Evolutionary conservation across 2,888 invertebrate species (phyloP), one percentile per base, ranked within the genome.

Genomic region (Rosalia funebris): DNA sequence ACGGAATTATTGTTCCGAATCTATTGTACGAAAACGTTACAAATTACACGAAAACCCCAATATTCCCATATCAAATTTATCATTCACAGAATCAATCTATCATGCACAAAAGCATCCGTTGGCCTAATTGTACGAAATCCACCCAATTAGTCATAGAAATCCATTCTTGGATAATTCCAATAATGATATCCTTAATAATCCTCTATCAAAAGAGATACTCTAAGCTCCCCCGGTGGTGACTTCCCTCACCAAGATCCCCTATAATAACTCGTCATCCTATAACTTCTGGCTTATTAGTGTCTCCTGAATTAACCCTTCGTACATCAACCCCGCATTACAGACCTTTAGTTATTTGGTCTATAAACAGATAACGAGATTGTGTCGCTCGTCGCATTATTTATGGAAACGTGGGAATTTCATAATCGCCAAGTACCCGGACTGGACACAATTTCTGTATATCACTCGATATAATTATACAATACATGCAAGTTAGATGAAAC

Each of bases 141-240:
- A 65, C 61, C 66, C 70, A 70, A 73, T 71, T 70, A 71, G 69
- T 66, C 66, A 62, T 53, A 53, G 42, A 42, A 53, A 41, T 53
- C 53, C 55, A 63, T 58, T 55, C 59, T 61, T 32, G 57, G 39
- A 64, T 69, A 58, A 70, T 65, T 64, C 63, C 58, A 60, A 62
- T 68, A 67, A 70, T 64, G 64, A 69, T 62, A 63, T 65, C 66
- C 62, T 53, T 60, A 60, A 60, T 66, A 71, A 69, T 69, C 66
- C 66, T 57, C 53, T 63, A 62, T 68, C 69, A 60, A 58, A 63
- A 55, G 57, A 63, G 57, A 60, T 50, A 52, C 31, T 52, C 31
- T 52, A 39, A 10, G 16, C 42, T 53, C 53, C 62, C 62, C 48
- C 62, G 61, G 37, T 54, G 57, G 62, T 50, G 60, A 59, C 57